phyloP scores from a whole-genome alignment of 2,113 vertebrate genomes.

The Salvelinus alpinus region DNA sequence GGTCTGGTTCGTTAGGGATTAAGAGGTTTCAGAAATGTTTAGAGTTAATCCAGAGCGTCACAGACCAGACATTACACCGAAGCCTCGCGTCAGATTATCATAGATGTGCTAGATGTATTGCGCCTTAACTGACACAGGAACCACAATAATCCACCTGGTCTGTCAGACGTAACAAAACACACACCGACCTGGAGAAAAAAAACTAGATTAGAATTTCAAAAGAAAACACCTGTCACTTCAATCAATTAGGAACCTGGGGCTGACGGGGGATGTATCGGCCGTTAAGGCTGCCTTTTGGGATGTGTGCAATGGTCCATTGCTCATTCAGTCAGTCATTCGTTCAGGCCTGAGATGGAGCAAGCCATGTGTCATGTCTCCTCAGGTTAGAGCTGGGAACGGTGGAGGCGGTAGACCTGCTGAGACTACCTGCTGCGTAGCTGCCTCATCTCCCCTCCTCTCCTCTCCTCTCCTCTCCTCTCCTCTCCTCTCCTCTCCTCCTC shows the following conservation, averaged over 20 bases:
- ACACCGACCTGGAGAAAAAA: background rate
- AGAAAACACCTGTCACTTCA: background rate
- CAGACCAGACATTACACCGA: slow-evolving; percentile 65
- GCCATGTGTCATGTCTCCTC: background rate
- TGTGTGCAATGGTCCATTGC: background rate
- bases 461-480: background rate
- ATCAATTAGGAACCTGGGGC: too few species aligned
- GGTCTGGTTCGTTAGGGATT: slow-evolving; percentile 68
- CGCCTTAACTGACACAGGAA: slow-evolving; percentile 62
- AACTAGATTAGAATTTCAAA: background rate
- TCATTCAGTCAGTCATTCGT: background rate
- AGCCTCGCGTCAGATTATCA: slow-evolving; percentile 67
- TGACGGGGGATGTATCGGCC: too few species aligned
- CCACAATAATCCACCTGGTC: slow-evolving; percentile 63
- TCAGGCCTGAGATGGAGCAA: background rate
- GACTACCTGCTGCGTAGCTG: background rate
- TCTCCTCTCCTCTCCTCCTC: background rate
- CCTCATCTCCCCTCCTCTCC: background rate
- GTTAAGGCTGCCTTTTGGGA: background rate
- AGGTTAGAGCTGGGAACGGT: background rate
- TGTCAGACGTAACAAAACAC: slow-evolving; percentile 68
- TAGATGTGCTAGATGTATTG: slow-evolving; percentile 66
- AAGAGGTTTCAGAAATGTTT: slow-evolving; percentile 66
- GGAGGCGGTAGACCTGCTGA: background rate
- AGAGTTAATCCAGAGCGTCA: slow-evolving; percentile 63